Evolutionary conservation across 1,140 invertebrate species (phyloP), one percentile per base, ranked within the genome.

Genomic region (Myzus persicae): DNA sequence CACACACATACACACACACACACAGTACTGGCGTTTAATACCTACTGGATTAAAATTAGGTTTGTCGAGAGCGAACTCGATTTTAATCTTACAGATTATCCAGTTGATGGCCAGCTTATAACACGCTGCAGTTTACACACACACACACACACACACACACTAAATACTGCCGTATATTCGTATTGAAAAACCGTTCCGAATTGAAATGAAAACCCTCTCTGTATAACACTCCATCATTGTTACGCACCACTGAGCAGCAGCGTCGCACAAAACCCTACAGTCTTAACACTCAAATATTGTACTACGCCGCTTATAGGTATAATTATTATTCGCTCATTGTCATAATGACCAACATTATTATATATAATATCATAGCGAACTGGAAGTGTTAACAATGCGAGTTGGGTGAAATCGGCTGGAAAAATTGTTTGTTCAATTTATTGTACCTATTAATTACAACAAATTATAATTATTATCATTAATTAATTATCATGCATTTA

Each of bases 81-180:
- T 85, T 85, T 85, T 85, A 85, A 85, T 85, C 84, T 85, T 85
- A 85, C 42, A 44, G 84, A 85, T 85, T 85, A 85, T 85, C 84
- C 84, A 85, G 84, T 85, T 85, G 84, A 85, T 85, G 31, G 84
- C 38, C 42, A 44, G 84, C 42, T 44, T 44, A 44, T 42, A 46
- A 85, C 22, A 14, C 48, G 48, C 48, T 22, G 48, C 26, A 85
- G 22, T 85, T n/a, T n/a, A n/a, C n/a, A n/a, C 8, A 59, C n/a
- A 36, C 8, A 76, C n/a, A n/a, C 6, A 67, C 36, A 76, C 26
- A n/a, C 36, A 82, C 9, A 3, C 31, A 84, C 31, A 42, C 24
- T 46, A 40, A 38, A 85, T 31, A 44, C 42, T n/a, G 26, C 40
- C n/a, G 26, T 44, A 20, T 31, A n/a, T 31, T 42, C 14, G 40